These are phyloP conservation scores for Semicossyphus pulcher DNA, from an alignment of 2,113 vertebrate species.

Conservation along the genomic window DNA sequence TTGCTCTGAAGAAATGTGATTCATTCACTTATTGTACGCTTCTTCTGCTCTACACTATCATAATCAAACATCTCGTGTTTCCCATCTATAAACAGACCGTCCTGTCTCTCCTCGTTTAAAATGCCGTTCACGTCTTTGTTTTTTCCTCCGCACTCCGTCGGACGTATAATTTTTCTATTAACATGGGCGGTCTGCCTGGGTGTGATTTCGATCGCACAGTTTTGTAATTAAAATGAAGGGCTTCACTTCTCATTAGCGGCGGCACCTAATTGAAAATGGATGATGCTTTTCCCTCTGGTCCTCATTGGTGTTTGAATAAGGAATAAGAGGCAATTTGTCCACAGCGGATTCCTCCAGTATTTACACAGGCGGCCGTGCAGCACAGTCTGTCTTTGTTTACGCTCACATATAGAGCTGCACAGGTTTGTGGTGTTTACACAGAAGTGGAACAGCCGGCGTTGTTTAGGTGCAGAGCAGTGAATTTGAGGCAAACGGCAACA, in stretches of 20 bases:
- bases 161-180: conserved; percentile 23
- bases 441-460: background rate
- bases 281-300: conserved; percentile 1
- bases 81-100: background rate
- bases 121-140: background rate
- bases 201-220: conserved; percentile 1
- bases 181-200: background rate
- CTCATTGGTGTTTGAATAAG: conserved; percentile 30
- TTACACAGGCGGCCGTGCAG: conserved; percentile 49
- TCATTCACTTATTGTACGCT: too few species aligned
- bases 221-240: conserved; percentile 43
- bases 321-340: conserved; percentile 39
- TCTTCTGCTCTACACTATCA: background rate
- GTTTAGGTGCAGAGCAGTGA: background rate
- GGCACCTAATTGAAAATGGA: conserved; percentile 55
- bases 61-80: background rate
- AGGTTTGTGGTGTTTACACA: conserved; percentile 46
- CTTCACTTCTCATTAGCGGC: conserved; percentile 17
- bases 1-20: too few species aligned
- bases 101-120: background rate
- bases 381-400: conserved; percentile 39
- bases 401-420: conserved; percentile 9
- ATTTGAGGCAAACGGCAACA: background rate
- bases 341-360: conserved; percentile 45
- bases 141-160: background rate